phyloP scores from a whole-genome alignment of 92 coral and sea anemone genomes.

The Siderastrea radians region DNA sequence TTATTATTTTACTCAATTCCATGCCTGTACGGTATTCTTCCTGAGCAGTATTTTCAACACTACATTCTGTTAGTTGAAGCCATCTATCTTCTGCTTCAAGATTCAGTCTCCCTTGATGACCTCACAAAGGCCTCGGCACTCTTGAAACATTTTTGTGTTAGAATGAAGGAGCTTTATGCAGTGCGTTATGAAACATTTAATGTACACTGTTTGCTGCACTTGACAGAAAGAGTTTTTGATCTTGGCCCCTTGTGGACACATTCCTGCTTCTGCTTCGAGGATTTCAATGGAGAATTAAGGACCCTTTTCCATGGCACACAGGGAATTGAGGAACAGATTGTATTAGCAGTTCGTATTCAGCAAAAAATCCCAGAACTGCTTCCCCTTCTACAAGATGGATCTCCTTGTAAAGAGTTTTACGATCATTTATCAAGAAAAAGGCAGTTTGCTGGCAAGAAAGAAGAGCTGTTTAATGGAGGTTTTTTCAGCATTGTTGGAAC shows the following conservation, averaged over 20 bases:
- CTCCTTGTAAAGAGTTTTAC: slow-evolving; percentile 45
- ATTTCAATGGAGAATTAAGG: slow-evolving; percentile 69
- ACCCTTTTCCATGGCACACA: slow-evolving; percentile 78
- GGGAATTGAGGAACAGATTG: slow-evolving; percentile 63
- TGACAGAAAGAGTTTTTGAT: slow-evolving; percentile 65
- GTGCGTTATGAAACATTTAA: slow-evolving; percentile 70
- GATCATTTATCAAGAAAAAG: slow-evolving; percentile 22
- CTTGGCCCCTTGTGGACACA: slow-evolving; percentile 80
- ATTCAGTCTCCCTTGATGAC: slow-evolving; percentile 56
- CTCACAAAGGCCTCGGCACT: slow-evolving; percentile 57
- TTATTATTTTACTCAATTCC: slow-evolving; percentile 74
- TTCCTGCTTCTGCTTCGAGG: slow-evolving; percentile 74
- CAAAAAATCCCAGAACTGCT: slow-evolving; percentile 69
- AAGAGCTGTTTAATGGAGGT: slow-evolving; percentile 13
- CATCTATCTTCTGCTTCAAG: slow-evolving; percentile 70
- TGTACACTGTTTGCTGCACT: slow-evolving; percentile 64
- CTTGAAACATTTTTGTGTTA: slow-evolving; percentile 72
- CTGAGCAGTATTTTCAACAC: slow-evolving; percentile 73
- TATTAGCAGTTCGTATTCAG: slow-evolving; percentile 50
- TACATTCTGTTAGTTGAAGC: slow-evolving; percentile 68
- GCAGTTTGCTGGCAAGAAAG: slow-evolving; percentile 24
- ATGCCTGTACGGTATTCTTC: slow-evolving; percentile 76
- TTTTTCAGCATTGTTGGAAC: slow-evolving; percentile 52
- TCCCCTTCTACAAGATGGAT: slow-evolving; percentile 58
- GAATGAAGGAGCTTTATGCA: slow-evolving; percentile 64